Base-by-base conservation (phyloP, 2,113 vertebrate species). In the Rhynchomys soricoides region DNA sequence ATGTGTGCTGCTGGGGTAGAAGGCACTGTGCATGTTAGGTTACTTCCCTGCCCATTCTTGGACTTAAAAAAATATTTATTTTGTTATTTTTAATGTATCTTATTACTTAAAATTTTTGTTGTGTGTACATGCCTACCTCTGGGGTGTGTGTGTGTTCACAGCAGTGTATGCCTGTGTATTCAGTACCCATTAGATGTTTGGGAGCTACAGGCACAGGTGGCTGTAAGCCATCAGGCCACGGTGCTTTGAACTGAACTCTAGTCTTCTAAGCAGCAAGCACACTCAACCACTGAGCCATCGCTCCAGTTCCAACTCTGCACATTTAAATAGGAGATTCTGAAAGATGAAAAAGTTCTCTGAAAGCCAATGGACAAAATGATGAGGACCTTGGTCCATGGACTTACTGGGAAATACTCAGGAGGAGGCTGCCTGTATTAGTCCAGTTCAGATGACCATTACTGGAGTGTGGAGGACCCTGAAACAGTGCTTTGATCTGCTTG, bases 251-350 rank as follows among this genome's bases (percentile, higher is more conserved):
- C 64, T 89, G 81, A n/a, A 37, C 45, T 52, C 45, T 37, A 52
- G 43, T 26, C 62, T 34, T 86, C 59, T 45, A 64, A 34, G 34
- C 5, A 66, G 5, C 43, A 68, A 86, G 10, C 7, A 48, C 43
- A 34, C 24, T 43, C 22, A 79, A 81, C 48, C 48, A 40, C 50
- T 16, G 31, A 77, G 19, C 6, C 45, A 1, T 74, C 73, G 45
- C 57, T 88, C 48, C 45, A 22, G 48, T 78, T 86, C 29, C 24
- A 45, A 79, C 37, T 50, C 16, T 85, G 45, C 15, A 48, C 5
- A 37, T 88, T 91, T 93, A 62, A 74, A 92, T n/a, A 93, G 5
- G 13, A 13, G 71, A 77, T 93, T 89, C 71, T 85, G 78, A 43
- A 86, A 91, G 71, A 79, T 10, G 34, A 75, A 62, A 71, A 71